These are phyloP conservation scores for Penaeus chinensis DNA, from an alignment of 1,140 invertebrate species.

Conservation along the genomic window DNA sequence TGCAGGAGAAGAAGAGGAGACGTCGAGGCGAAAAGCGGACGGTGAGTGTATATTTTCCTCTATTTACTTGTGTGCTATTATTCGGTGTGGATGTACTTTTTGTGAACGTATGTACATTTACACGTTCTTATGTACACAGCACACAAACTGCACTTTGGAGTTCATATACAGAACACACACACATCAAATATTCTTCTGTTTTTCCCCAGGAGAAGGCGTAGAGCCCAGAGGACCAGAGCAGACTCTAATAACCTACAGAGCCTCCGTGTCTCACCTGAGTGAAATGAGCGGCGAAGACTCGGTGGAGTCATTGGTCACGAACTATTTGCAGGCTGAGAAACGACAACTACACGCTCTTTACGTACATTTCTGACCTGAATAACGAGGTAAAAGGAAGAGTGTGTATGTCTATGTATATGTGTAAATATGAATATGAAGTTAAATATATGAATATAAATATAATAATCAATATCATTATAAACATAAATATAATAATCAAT, in stretches of 20 bases:
- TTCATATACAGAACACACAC: too few relatives aligned
- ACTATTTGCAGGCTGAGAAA: conserved; percentile 49
- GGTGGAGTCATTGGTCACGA: conserved; percentile 40
- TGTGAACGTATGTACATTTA: too few relatives aligned
- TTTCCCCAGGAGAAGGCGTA: conserved; percentile 22
- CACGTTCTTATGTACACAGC: too few relatives aligned
- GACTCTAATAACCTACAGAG: conserved; percentile 41
- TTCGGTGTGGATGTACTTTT: too few relatives aligned
- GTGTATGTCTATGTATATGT: background rate
- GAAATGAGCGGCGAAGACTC: conserved; percentile 52
- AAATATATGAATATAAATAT: background rate
- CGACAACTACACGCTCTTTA: conserved; percentile 53
- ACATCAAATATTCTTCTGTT: background rate
- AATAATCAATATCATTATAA: too few relatives aligned
- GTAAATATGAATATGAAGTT: background rate
- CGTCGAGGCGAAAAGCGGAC: background rate
- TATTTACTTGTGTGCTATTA: too few relatives aligned
- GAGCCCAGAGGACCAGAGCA: conserved; percentile 47
- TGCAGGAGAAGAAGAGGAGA: conserved; percentile 46
- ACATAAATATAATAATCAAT: too few relatives aligned
- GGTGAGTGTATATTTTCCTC: background rate
- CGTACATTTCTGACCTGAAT: conserved; percentile 52
- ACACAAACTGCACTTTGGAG: background rate
- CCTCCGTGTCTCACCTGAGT: conserved; percentile 39
- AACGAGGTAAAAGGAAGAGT: conserved; percentile 36